Evolutionary conservation across 2,888 invertebrate genomes (phyloP), one percentile per base, ranked within the genome.

Genomic region (Eupithecia dodoneata): DNA sequence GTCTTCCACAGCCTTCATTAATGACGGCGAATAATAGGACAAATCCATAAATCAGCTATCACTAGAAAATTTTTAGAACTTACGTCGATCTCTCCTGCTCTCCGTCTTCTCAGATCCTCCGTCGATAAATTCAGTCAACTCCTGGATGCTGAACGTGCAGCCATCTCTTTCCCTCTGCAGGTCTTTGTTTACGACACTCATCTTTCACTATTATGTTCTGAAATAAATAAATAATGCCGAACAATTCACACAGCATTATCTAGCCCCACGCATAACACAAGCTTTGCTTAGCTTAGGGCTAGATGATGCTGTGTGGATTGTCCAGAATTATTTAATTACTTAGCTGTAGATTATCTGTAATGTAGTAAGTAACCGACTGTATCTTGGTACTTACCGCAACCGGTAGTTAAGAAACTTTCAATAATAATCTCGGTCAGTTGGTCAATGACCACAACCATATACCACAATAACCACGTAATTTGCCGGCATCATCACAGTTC

Each of bases 91-190:
- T 80, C 88, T 97, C 82, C 98, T 96, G 83, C 96, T 96, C 76
- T 90, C 87, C 2, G 97, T 98, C 89, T 96, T 97, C 45, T 97
- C 95, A 66, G 92, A 88, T 9, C 97, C 97, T 2, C 98, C 98
- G 88, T 98, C 97, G 80, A 98, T 94, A 82, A 98, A 96, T 83
- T 96, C 91, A 0, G 98, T 98, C 84, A 98, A 93, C 89, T 98
- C 98, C 76, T 93, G 86, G 0, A 97, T 91, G 88, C 97, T 93
- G 88, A 98, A 98, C 2, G 96, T 96, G 85, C 98, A 97, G 81
- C 95, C 96, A 52, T 96, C 92, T 73, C 98, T 95, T 92, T 98
- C 98, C 75, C 92, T 96, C 81, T 93, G 92, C 74, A 98, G 92
- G 90, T 98, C 98, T 74, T 95, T 91, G 89, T 97, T 97, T 15